A percentile compares a stretch with the other conserved stretches of the same genome.
Evolutionary conservation across 2,888 invertebrate species (phyloP).

Genomic region (Physocephala rufipes): DNA sequence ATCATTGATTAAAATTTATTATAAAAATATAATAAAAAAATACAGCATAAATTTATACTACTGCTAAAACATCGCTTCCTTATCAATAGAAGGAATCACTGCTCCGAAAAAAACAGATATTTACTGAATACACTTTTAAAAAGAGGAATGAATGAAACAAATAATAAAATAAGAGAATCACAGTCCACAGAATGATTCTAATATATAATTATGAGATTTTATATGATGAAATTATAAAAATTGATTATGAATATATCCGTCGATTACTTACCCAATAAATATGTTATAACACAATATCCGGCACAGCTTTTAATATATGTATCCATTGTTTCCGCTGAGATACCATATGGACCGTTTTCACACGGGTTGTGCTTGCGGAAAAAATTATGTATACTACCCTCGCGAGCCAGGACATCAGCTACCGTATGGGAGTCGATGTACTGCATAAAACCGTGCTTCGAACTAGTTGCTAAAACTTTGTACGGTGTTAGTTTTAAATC

Average conservation of each 20-base stretch:
- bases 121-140: no score
- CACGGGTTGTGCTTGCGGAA: constrained; percentile 90
- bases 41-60: no score
- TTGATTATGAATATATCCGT: background rate
- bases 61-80: no score
- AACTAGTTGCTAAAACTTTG: constrained; percentile 93
- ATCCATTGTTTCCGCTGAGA: constrained; percentile 95
- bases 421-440: constrained; percentile 93
- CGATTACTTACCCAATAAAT: constrained; percentile 75
- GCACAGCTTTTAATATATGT: constrained; percentile 96
- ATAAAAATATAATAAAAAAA: no score
- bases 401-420: constrained; percentile 87
- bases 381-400: constrained; percentile 92
- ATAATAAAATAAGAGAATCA: no score
- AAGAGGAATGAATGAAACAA: no score
- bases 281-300: constrained; percentile 98
- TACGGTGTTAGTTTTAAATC: constrained; percentile 97
- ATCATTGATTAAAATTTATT: no score
- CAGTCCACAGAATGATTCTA: no score
- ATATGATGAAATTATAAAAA: no score
- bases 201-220: no score
- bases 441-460: constrained; percentile 95
- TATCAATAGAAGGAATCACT: no score
- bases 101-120: no score
- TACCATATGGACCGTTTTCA: constrained; percentile 88